Evolutionary conservation across 2,113 vertebrate genomes (phyloP).

Genomic region (Sula dactylatra): DNA sequence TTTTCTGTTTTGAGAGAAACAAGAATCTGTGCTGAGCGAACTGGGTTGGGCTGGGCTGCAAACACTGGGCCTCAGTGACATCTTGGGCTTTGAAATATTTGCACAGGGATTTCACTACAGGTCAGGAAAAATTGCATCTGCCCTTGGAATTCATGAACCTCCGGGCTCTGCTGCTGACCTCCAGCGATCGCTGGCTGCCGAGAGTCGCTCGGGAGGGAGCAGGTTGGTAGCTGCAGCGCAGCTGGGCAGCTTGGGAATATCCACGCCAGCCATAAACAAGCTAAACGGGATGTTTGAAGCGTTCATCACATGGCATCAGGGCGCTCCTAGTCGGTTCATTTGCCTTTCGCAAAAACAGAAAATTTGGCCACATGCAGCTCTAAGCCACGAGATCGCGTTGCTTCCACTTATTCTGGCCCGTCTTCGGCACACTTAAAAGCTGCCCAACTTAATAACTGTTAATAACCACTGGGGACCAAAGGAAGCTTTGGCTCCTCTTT

Average conservation of each 20-base stretch:
- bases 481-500: slow-evolving; percentile 22
- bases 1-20: slow-evolving; percentile 46
- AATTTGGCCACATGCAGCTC: not conserved
- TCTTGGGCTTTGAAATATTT: not conserved
- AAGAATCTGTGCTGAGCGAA: not conserved
- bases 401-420: not conserved
- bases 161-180: not conserved
- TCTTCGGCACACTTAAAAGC: slow-evolving; percentile 4
- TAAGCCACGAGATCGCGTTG: not conserved
- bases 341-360: slow-evolving; percentile 24
- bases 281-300: not conserved
- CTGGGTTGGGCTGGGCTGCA: not conserved
- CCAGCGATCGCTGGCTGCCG: fast-evolving
- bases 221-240: not conserved
- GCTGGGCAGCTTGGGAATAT: slow-evolving; percentile 4
- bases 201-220: not conserved
- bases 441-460: slow-evolving; percentile 11
- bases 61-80: not conserved
- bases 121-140: not conserved
- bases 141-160: not conserved
- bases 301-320: slow-evolving; percentile 24
- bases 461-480: slow-evolving; percentile 25
- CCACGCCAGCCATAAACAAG: not conserved
- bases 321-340: not conserved
- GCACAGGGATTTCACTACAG: not conserved